phyloP scores from a whole-genome alignment of 2,888 invertebrate species.

The Synergus japonicus region DNA sequence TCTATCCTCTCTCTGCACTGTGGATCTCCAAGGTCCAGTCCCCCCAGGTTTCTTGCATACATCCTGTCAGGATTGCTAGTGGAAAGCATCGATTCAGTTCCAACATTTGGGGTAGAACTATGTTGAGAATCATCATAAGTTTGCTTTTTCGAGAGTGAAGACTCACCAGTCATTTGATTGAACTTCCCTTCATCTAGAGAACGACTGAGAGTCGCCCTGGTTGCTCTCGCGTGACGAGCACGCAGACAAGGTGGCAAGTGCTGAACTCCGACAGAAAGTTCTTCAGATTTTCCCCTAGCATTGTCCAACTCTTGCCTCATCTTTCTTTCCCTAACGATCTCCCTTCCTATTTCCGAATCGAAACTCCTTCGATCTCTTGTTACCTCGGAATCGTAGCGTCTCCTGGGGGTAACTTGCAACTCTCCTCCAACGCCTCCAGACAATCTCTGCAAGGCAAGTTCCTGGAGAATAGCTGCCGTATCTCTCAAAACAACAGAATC shows the following conservation, averaged over 20 bases:
- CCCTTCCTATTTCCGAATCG: constrained; percentile 78
- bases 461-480: constrained; percentile 73
- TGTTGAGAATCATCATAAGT: constrained; percentile 73
- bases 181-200: constrained; percentile 75
- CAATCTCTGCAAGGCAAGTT: constrained; percentile 72
- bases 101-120: constrained; percentile 74
- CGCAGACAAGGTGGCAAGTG: constrained; percentile 81
- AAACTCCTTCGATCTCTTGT: constrained; percentile 74
- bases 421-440: constrained; percentile 71
- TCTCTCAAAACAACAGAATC: constrained; percentile 71
- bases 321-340: constrained; percentile 77
- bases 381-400: constrained; percentile 67
- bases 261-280: constrained; percentile 59
- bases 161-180: constrained; percentile 70
- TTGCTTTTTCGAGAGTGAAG: constrained; percentile 74
- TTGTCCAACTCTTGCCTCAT: constrained; percentile 76
- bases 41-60: constrained; percentile 69
- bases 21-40: constrained; percentile 73
- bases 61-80: constrained; percentile 62
- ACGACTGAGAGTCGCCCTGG: constrained; percentile 71
- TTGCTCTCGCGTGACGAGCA: constrained; percentile 77
- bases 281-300: constrained; percentile 70
- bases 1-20: constrained; percentile 88
- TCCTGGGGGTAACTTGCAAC: constrained; percentile 57
- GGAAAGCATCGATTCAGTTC: constrained; percentile 60